Evolutionary conservation across 1,140 invertebrate genomes (phyloP).

Genomic region (Stegodyphus mimosarum): DNA sequence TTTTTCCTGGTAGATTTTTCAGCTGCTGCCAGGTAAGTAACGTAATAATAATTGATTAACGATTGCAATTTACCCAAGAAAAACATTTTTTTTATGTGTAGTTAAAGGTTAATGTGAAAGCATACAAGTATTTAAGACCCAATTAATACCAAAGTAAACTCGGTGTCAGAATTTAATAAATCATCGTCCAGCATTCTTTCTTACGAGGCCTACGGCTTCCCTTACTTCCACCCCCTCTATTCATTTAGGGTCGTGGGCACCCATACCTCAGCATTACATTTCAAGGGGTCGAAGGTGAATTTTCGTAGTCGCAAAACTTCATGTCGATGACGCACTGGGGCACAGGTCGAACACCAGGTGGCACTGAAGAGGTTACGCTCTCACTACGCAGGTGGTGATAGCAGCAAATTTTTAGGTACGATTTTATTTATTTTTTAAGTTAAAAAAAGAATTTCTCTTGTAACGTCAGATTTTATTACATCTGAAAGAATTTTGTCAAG

Average conservation of each 20-base stretch:
- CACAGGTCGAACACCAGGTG: conserved; percentile 49
- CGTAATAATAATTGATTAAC: too few species aligned
- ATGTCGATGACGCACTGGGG: conserved; percentile 32
- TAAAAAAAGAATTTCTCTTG: not conserved
- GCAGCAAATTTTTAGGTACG: conserved; percentile 24
- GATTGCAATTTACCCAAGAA: too few species aligned
- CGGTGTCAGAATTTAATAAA: too few species aligned
- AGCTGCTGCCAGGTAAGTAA: too few species aligned
- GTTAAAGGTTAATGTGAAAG: too few species aligned
- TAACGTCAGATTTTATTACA: conserved; percentile 10
- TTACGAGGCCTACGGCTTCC: too few species aligned
- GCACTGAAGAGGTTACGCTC: conserved; percentile 10
- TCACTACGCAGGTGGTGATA: conserved; percentile 32
- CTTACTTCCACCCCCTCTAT: not conserved
- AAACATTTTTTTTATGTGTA: too few species aligned
- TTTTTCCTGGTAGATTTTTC: too few species aligned
- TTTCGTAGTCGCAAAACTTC: conserved; percentile 34
- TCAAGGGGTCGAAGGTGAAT: conserved; percentile 21
- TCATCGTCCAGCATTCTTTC: too few species aligned
- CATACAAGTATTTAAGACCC: too few species aligned
- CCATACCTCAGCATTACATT: conserved; percentile 24
- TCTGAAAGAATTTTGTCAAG: not conserved
- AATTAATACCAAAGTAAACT: too few species aligned
- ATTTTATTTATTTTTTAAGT: conserved; percentile 5
- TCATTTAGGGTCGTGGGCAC: not conserved